Evolutionary conservation across 2,888 invertebrate species (phyloP).

Genomic region (Diaphora mendica): DNA sequence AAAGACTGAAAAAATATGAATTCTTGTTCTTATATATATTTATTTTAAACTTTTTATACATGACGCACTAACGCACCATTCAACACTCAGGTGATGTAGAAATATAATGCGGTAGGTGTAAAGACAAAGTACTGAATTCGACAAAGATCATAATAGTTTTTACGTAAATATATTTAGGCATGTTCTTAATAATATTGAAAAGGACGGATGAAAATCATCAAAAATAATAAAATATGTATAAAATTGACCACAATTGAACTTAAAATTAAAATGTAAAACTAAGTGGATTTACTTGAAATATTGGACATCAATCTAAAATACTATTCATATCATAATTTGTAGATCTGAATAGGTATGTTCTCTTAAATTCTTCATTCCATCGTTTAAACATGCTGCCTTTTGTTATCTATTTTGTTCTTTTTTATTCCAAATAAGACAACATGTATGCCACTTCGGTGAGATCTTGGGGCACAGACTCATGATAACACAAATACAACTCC

Average conservation of each 20-base stretch:
- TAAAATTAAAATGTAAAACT: background rate
- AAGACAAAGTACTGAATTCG: too few species aligned
- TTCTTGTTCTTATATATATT: too few species aligned
- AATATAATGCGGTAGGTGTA: too few species aligned
- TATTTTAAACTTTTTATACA: too few species aligned
- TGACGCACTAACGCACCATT: too few species aligned
- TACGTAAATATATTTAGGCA: background rate
- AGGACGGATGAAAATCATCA: background rate
- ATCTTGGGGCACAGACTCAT: slow-evolving; percentile 94
- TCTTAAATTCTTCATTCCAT: background rate
- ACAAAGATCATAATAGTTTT: too few species aligned
- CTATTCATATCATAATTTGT: background rate
- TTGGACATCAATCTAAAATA: background rate
- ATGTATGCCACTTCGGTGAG: slow-evolving; percentile 95
- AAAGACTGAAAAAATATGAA: background rate
- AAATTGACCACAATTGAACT: too few species aligned
- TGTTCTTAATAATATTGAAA: background rate
- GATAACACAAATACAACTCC: slow-evolving; percentile 95
- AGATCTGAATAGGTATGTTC: background rate
- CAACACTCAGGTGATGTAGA: too few species aligned
- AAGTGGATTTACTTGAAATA: background rate
- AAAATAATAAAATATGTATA: background rate
- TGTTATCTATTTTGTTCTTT: background rate
- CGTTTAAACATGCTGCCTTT: background rate
- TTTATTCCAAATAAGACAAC: slow-evolving; percentile 85